Evolutionary conservation across 2,113 vertebrate species (phyloP), one percentile per base, ranked within the genome.

Genomic region (Gymnogyps californianus): DNA sequence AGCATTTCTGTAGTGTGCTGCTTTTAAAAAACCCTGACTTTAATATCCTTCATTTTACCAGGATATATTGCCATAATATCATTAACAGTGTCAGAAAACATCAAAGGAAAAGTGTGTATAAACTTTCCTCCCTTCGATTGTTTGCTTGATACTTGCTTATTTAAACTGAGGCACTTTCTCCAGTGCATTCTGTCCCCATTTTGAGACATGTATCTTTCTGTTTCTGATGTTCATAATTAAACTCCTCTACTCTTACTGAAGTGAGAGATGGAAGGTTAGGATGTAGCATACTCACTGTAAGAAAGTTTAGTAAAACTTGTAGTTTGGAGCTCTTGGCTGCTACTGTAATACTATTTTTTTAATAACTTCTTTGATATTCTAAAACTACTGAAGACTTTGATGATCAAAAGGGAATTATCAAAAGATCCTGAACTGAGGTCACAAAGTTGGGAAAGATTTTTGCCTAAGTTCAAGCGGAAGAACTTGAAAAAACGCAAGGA

Each of bases 401-500:
- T 99, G 99, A 99, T 99, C 98, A 99, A 99, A 96, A 98, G 98
- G 44, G 99, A 99, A 94, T 98, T 99, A 64, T 97, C 99, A 89
- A 99, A 98, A 96, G 99, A 99, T 97, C 98, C 99, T 3, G 99
- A 99, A 58, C 98, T 99, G 85, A 98, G 99, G 81, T 64, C 83
- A 62, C 99, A 99, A 95, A 99, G 96, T 92, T 99, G 99, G 99
- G 99, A 99, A 77, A 98, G 99, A 58, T 99, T 99, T 98, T 98
- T 99, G 95, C 99, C 99, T 10, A 98, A 99, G 77, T 99, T 99
- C 98, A 99, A 99, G 72, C 98, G 98, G 96, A 99, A 99, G 96
- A 99, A 99, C 97, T 97, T 99, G 91, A 98, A 98, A 93, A 99
- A 99, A 95, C 99, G 99, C 52, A 99, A 99, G 94, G 98, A 99